A percentile compares a stretch with the other conserved stretches of the same genome.
Conservation (phyloP, 2,888 invertebrate species). For the Apoda limacodes region DNA sequence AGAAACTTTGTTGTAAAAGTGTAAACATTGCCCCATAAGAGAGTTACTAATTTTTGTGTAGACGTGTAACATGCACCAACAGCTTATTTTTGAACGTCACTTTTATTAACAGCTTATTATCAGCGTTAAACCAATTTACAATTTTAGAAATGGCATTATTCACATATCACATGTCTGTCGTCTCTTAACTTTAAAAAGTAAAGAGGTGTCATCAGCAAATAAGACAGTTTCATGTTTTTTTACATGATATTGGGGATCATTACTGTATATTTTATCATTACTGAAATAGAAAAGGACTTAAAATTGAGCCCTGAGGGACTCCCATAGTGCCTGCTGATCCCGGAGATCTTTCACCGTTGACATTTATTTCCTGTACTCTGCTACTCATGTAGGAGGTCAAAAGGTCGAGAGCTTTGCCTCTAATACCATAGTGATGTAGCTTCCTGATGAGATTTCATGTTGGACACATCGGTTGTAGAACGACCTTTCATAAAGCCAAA, state of each 20-base stretch:
- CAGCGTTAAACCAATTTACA: neutral
- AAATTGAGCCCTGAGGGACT: neutral
- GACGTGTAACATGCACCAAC: no score
- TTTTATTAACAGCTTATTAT: neutral
- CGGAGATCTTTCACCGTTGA: neutral
- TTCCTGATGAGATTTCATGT: neutral
- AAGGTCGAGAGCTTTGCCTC: neutral
- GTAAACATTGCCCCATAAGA: no score
- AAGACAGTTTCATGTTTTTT: neutral
- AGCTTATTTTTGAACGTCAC: no score
- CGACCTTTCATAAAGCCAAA: constrained; percentile 1
- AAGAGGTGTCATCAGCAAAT: neutral
- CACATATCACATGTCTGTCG: neutral
- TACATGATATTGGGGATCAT: neutral
- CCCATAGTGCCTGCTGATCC: neutral
- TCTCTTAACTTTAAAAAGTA: neutral
- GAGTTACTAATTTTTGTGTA: no score
- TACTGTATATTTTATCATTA: neutral
- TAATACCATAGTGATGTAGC: neutral
- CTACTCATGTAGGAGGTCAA: neutral
- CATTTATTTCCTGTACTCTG: neutral
- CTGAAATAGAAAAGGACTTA: neutral
- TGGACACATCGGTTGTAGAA: constrained; percentile 4
- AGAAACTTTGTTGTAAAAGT: no score
- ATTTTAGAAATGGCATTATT: neutral